Base-by-base conservation (phyloP, 2,888 invertebrate species). In the Macrophya annulata region DNA sequence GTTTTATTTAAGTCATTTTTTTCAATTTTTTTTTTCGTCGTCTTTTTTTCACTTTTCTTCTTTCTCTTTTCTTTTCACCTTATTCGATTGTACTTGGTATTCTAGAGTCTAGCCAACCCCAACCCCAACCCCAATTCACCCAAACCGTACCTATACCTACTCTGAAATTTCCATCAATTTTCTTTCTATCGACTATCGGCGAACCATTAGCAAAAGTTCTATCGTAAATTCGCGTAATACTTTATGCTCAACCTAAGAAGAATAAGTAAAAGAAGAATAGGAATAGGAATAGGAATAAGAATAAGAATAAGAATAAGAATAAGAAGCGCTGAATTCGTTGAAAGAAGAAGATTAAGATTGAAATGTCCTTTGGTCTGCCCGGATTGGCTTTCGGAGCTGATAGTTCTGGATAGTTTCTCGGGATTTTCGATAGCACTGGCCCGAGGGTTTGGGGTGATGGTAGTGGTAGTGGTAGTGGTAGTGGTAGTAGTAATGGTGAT, bases 191-290 rank as follows among this genome's bases (percentile, higher is more conserved):
- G 74, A 74, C 74, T 74, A 77, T 51, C 77, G 51, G 77, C 17
- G 31, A 77, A 55, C 77, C 77, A 77, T 77, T 55, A 77, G 77
- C 37, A 48, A 37, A 48, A 77, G 77, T 77, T 55, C 17, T 51
- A 55, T 55, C 77, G 77, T 77, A 77, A 77, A 77, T 77, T 77
- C 77, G 37, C 74, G 25, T 45, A 45, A 74, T 74, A 45, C 74
- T 43, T 74, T 10, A 74, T 74, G 45, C 74, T 0, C 25, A 74
- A 3, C 74, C 21, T 45, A 45, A 25, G 45, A 74, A 74, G 74
- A 45, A 43, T 17, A 72, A 72, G n/a, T 31, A 21, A 25, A 65
- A 65, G 37, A 68, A 17, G 17, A 37, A 68, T 10, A 55, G 15
- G 37, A 68, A 37, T 15, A 68, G 37, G 68, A 68, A 68, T 15